These are phyloP conservation scores for Drosophila nigritarsus DNA, from an alignment of 2,888 invertebrate species.

Conservation along the genomic window DNA sequence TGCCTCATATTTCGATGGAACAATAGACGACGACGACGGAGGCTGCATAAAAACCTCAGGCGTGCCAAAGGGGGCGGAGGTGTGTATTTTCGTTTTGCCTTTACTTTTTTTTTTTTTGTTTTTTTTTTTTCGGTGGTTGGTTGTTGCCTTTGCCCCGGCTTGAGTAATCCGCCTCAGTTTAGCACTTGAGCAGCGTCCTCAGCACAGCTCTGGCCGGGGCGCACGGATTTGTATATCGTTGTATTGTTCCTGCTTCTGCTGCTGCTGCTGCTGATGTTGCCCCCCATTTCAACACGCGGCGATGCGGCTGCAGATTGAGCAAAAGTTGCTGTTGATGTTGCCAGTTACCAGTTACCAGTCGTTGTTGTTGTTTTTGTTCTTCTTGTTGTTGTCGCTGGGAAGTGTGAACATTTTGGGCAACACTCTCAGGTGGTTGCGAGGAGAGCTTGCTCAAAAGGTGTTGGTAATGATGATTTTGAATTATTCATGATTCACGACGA, in stretches of 20 bases:
- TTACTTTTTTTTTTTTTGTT: slow-evolving; percentile 32
- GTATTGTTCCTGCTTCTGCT: slow-evolving; percentile 48
- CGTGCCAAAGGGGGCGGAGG: slow-evolving; percentile 77
- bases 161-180: slow-evolving; percentile 81
- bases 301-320: slow-evolving; percentile 73
- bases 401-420: slow-evolving; percentile 79
- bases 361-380: slow-evolving; percentile 27
- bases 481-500: slow-evolving; percentile 80
- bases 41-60: slow-evolving; percentile 50
- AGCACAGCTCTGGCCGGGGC: slow-evolving; percentile 24
- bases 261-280: slow-evolving; percentile 25
- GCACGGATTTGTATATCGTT: slow-evolving; percentile 58
- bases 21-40: slow-evolving; percentile 59
- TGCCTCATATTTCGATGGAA: slow-evolving; percentile 80
- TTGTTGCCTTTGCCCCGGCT: slow-evolving; percentile 61
- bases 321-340: slow-evolving; percentile 62
- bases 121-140: slow-evolving; percentile 11
- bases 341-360: slow-evolving; percentile 38
- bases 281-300: slow-evolving; percentile 68
- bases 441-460: slow-evolving; percentile 72
- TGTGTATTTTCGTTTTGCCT: slow-evolving; percentile 47
- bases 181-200: slow-evolving; percentile 79
- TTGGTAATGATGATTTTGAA: slow-evolving; percentile 81
- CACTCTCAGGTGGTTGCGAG: slow-evolving; percentile 70
- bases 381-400: slow-evolving; percentile 63